A percentile compares a stretch with the other conserved stretches of the same genome.
Evolutionary conservation across 1,140 invertebrate genomes (phyloP).

Genomic region (Drosophila aff.): DNA sequence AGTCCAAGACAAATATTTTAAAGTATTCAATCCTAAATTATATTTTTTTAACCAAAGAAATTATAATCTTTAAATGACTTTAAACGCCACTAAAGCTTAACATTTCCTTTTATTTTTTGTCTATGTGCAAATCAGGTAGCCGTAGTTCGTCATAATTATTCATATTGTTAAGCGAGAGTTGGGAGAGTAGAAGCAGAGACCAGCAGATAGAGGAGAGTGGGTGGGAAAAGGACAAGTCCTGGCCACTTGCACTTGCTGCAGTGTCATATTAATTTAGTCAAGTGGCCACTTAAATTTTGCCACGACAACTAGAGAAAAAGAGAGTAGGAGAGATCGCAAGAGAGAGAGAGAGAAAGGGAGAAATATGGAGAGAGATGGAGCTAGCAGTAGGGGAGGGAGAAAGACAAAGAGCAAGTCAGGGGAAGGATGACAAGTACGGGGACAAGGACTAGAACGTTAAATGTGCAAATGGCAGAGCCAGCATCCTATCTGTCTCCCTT

Average conservation of each 20-base stretch:
- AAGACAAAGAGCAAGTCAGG: background rate
- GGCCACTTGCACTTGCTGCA: slow-evolving; percentile 66
- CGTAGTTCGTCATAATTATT: slow-evolving; percentile 71
- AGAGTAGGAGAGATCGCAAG: background rate
- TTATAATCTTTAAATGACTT: no score
- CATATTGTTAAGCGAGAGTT: slow-evolving; percentile 66
- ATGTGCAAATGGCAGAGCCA: slow-evolving; percentile 68
- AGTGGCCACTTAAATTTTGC: slow-evolving; percentile 81
- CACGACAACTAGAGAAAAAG: slow-evolving; percentile 51
- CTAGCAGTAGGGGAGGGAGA: background rate
- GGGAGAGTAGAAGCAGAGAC: background rate
- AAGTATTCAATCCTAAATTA: no score
- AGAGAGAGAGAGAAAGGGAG: background rate
- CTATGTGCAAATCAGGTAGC: slow-evolving; percentile 63
- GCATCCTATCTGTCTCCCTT: background rate
- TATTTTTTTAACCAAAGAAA: no score
- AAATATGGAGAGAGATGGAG: background rate
- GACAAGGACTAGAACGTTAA: slow-evolving; percentile 41
- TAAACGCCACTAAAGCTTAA: background rate
- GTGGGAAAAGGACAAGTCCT: slow-evolving; percentile 51
- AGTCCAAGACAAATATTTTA: no score
- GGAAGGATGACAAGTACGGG: slow-evolving; percentile 24
- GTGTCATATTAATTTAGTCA: slow-evolving; percentile 83
- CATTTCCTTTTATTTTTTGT: background rate
- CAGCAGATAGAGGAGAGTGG: background rate